phyloP scores from a whole-genome alignment of 1,140 invertebrate genomes.

The Leptinotarsa defecta region DNA sequence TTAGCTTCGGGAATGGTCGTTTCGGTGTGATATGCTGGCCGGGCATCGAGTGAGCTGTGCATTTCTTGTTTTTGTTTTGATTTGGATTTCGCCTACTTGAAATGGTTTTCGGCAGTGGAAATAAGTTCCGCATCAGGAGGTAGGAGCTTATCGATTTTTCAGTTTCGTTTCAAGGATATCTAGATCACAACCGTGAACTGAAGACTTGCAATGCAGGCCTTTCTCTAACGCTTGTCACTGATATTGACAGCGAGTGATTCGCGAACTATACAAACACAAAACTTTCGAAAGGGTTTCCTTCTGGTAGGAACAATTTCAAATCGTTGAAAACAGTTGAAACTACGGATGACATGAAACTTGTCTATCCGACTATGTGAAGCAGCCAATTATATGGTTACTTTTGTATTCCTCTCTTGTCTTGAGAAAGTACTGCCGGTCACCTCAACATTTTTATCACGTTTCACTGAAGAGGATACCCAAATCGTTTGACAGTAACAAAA shows the following conservation, averaged over 20 bases:
- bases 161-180: background rate
- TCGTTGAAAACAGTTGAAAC: no score
- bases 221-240: no score
- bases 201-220: no score
- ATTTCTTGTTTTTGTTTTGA: slow-evolving; percentile 25
- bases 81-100: slow-evolving; percentile 31
- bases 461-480: background rate
- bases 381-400: background rate
- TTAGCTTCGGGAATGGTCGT: slow-evolving; percentile 32
- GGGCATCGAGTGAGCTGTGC: slow-evolving; percentile 15
- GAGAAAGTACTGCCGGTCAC: background rate
- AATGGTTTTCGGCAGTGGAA: slow-evolving; percentile 67
- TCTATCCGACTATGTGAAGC: no score
- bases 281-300: no score
- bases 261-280: no score
- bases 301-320: no score
- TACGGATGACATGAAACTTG: no score
- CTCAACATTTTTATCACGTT: background rate
- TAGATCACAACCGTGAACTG: background rate
- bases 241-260: no score
- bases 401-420: background rate
- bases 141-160: slow-evolving; percentile 46
- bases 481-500: background rate
- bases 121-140: slow-evolving; percentile 68
- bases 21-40: slow-evolving; percentile 7